Percentiles rank a stretch among this genome's conserved stretches.
Conservation (phyloP, 2,797 vertebrate genomes). For the Gambusia yucatana region DNA sequence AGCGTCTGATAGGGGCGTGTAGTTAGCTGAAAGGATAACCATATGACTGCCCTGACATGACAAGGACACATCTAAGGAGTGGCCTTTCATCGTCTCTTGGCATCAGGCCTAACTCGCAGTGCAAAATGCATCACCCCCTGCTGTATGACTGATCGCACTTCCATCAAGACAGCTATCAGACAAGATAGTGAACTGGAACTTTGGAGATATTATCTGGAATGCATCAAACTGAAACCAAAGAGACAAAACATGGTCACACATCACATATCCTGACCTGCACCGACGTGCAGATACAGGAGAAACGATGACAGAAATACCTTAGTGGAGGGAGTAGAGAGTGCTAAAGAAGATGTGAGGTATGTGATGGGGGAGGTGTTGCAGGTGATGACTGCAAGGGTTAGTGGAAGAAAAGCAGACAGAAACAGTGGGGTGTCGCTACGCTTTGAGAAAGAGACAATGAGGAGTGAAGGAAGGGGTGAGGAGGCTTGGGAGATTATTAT, state of each 20-base stretch:
- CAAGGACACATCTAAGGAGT: constrained; percentile 9
- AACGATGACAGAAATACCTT: constrained; percentile 27
- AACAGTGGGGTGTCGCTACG: constrained; percentile 45
- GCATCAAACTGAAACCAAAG: constrained; percentile 67
- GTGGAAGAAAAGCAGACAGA: constrained; percentile 45
- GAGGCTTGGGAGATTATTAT: constrained; percentile 29
- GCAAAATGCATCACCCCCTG: constrained; percentile 59
- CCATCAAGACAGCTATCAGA: constrained; percentile 59
- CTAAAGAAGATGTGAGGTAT: constrained; percentile 15
- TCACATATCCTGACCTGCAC: constrained; percentile 50
- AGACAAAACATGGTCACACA: constrained; percentile 66
- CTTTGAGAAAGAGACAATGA: constrained; percentile 44
- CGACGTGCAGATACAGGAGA: constrained; percentile 35
- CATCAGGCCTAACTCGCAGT: constrained; percentile 41
- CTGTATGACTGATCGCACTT: constrained; percentile 46
- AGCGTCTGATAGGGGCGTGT: constrained; percentile 27
- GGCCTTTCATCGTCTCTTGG: constrained; percentile 43
- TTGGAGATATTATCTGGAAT: constrained; percentile 75
- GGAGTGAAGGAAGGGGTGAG: constrained; percentile 1
- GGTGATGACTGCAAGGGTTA: constrained; percentile 30
- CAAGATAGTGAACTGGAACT: constrained; percentile 47
- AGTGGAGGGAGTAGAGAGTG: neutral
- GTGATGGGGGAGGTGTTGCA: neutral
- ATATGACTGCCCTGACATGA: constrained; percentile 18
- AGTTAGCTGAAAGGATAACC: constrained; percentile 37